Conservation (phyloP, 2,888 invertebrate species). For the Drosophila yooni region DNA sequence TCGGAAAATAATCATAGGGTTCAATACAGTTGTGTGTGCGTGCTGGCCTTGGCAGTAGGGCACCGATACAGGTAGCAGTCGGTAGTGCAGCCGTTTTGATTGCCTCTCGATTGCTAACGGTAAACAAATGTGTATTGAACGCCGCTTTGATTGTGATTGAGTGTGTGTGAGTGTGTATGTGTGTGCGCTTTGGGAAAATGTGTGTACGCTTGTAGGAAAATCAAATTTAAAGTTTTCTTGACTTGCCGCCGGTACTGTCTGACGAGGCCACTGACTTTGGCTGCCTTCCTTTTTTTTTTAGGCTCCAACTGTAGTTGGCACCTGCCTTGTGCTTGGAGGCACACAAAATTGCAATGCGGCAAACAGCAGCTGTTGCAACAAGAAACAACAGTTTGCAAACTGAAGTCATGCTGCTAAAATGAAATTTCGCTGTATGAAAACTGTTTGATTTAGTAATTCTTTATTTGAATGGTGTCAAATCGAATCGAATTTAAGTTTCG, state of each 20-base stretch:
- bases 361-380: constrained; percentile 24
- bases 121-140: constrained; percentile 45
- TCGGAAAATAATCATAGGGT: constrained; percentile 71
- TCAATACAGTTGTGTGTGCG: constrained; percentile 29
- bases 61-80: constrained; percentile 32
- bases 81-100: constrained; percentile 66
- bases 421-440: not conserved
- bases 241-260: not conserved
- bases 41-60: constrained; percentile 72
- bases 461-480: not conserved
- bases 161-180: not conserved
- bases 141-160: not conserved
- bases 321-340: constrained; percentile 59
- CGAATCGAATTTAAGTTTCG: not conserved
- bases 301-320: constrained; percentile 22
- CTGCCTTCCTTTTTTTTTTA: not conserved
- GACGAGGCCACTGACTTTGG: constrained; percentile 12
- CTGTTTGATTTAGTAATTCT: not conserved
- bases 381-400: not conserved
- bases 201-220: constrained; percentile 11
- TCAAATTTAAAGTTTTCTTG: constrained; percentile 5
- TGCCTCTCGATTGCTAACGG: constrained; percentile 62
- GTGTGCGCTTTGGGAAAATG: not conserved
- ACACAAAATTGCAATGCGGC: constrained; percentile 13
- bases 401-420: not conserved